phyloP scores from a whole-genome alignment of 2,888 invertebrate species.

The Odiellus spinosus region DNA sequence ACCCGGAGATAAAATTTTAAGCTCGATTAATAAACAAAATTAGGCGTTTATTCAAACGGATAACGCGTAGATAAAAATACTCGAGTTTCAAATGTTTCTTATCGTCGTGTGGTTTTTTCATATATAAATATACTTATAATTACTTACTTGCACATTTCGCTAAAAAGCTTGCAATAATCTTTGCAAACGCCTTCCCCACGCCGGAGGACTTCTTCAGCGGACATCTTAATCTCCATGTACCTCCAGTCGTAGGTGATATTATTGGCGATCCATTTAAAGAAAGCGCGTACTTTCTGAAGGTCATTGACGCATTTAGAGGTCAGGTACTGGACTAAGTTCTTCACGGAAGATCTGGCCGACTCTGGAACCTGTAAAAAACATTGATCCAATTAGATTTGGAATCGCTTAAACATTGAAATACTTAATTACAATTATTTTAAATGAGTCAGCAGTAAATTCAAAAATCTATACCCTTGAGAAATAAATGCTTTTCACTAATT shows the following conservation, averaged over 20 bases:
- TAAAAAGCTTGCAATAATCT: constrained; percentile 24
- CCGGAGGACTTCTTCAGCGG: constrained; percentile 21
- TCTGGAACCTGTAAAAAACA: constrained; percentile 15
- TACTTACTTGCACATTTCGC: constrained; percentile 23
- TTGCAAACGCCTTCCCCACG: constrained; percentile 23
- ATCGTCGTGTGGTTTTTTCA: neutral
- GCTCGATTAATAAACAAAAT: too few relatives aligned
- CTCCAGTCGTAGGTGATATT: constrained; percentile 25
- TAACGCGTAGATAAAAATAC: too few relatives aligned
- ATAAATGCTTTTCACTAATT: too few relatives aligned
- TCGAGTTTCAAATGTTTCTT: too few relatives aligned
- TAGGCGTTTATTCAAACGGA: too few relatives aligned
- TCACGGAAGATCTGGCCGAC: constrained; percentile 14
- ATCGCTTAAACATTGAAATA: neutral
- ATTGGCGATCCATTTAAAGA: constrained; percentile 24
- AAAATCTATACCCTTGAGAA: too few relatives aligned
- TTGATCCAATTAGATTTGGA: too few relatives aligned
- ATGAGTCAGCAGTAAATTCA: too few relatives aligned
- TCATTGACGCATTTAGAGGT: constrained; percentile 19
- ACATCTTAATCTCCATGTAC: constrained; percentile 20
- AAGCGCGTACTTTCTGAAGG: constrained; percentile 22
- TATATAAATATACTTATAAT: neutral
- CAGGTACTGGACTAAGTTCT: constrained; percentile 19
- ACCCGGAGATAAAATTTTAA: too few relatives aligned
- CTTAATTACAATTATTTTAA: neutral